These are phyloP conservation scores for Stichodactyla mertensii DNA, from an alignment of 64 coral and sea anemone species.

Conservation along the genomic window DNA sequence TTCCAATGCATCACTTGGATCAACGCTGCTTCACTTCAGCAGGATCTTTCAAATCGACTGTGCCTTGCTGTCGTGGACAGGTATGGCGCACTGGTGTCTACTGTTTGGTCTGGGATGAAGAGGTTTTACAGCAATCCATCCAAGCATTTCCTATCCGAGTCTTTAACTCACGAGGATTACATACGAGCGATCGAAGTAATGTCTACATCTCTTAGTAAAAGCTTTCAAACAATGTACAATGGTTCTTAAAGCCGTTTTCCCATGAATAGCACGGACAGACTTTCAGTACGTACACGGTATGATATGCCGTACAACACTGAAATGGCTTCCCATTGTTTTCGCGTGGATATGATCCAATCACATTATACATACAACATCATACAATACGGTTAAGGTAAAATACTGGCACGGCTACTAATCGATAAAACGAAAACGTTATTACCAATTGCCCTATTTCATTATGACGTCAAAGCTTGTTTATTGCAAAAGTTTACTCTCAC, in stretches of 20 bases:
- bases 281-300: too few relatives aligned
- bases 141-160: background rate
- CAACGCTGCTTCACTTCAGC: background rate
- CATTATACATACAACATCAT: too few relatives aligned
- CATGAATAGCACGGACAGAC: too few relatives aligned
- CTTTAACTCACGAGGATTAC: background rate
- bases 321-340: too few relatives aligned
- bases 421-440: too few relatives aligned
- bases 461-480: too few relatives aligned
- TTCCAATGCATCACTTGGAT: background rate
- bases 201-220: background rate
- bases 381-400: too few relatives aligned
- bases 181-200: background rate
- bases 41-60: constrained; percentile 10
- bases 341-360: too few relatives aligned
- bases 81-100: background rate
- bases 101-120: background rate
- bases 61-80: background rate
- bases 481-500: too few relatives aligned
- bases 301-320: too few relatives aligned
- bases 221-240: background rate
- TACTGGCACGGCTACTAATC: too few relatives aligned
- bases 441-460: too few relatives aligned
- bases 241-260: background rate
- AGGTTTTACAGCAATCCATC: background rate